Evolutionary conservation across 2,888 invertebrate species (phyloP).

Genomic region (Tetragonula carbonaria): DNA sequence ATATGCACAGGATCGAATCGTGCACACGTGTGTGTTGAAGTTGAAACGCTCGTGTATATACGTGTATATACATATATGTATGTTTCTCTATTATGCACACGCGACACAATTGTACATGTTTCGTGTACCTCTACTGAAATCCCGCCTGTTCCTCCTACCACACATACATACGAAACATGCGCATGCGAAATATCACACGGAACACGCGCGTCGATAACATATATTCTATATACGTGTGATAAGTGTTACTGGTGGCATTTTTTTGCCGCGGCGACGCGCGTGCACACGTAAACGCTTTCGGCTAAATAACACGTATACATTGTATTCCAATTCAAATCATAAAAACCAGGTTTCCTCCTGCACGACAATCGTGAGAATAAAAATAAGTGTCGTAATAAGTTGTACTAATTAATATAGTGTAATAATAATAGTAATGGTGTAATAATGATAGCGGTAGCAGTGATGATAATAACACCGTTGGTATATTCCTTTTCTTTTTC

Average conservation of each 20-base stretch:
- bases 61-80: neutral
- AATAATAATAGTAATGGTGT: constrained; percentile 59
- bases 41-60: constrained; percentile 29
- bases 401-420: constrained; percentile 68
- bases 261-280: constrained; percentile 43
- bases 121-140: constrained; percentile 40
- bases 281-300: constrained; percentile 52
- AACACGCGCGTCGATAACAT: constrained; percentile 63
- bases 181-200: constrained; percentile 61
- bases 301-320: constrained; percentile 57
- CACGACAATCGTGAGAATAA: constrained; percentile 61
- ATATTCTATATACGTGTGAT: constrained; percentile 43
- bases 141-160: constrained; percentile 35
- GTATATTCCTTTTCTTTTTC: constrained; percentile 47
- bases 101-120: constrained; percentile 43
- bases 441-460: constrained; percentile 57
- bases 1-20: constrained; percentile 71
- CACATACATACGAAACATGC: constrained; percentile 44
- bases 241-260: constrained; percentile 36
- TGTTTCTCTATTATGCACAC: constrained; percentile 53
- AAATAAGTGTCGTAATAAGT: constrained; percentile 68
- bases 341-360: constrained; percentile 44
- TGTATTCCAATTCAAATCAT: constrained; percentile 70
- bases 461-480: constrained; percentile 62
- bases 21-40: constrained; percentile 50